Evolutionary conservation across 2,888 invertebrate genomes (phyloP), one percentile per base, ranked within the genome.

Genomic region (Watsonalla binaria): DNA sequence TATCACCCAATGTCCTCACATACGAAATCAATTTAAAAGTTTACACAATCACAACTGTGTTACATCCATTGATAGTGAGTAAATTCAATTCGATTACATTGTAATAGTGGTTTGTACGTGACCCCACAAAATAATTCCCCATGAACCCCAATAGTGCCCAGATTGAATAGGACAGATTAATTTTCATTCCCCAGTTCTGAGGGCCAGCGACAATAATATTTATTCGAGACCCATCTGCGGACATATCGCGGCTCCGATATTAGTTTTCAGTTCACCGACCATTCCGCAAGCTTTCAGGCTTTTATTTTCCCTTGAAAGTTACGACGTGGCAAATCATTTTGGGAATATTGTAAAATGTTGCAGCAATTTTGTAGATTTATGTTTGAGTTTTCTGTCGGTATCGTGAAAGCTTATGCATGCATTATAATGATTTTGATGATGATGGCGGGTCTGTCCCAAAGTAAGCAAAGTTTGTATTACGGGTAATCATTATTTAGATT

Each of bases 71-170:
- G 37, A 37, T 37, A 37, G 6, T 8, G 7, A 8, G 8, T 37
- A 37, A 37, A 37, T 37, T 37, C 37, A 37, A 37, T 37, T 37
- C 8, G 6, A 37, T 37, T 37, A 37, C 8, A 6, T 6, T 0
- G 5, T 5, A 4, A 37, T 6, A 37, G 6, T 8, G 14, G 13
- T 14, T 14, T 61, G 62, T 57, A 68, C 65, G 67, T 69, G 65
- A 63, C 65, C 62, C 59, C 55, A 34, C 63, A 58, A 65, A 37
- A 66, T 65, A 60, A 63, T 62, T 66, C 54, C 45, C 51, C 6
- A 33, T n/a, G 8, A 33, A 51, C 49, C 34, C 48, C 47, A 34
- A 47, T 15, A 34, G 48, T 8, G 14, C 14, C 13, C 33, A 48
- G 48, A 48, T 48, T 14, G 14, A 48, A 48, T 37, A 13, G 37